Evolutionary conservation across 2,797 vertebrate genomes (phyloP).

Genomic region (Xyrichtys novacula): DNA sequence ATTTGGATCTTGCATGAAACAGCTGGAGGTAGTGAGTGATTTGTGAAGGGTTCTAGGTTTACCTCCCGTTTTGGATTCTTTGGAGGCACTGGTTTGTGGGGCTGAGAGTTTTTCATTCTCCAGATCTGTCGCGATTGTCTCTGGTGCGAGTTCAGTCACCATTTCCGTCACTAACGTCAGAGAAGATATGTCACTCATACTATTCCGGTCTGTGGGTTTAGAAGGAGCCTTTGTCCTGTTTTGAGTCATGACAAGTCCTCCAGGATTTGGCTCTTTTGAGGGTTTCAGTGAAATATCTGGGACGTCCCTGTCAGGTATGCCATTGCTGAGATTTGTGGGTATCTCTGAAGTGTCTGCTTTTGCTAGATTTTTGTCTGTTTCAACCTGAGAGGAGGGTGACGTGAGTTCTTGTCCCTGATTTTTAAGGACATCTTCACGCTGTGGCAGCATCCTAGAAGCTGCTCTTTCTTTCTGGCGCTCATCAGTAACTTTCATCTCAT

Average conservation of each 20-base stretch:
- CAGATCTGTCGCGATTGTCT: slow-evolving; percentile 38
- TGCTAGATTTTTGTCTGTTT: not conserved
- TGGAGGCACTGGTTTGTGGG: slow-evolving; percentile 14
- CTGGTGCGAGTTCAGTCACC: slow-evolving; percentile 48
- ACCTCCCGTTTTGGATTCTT: slow-evolving; percentile 11
- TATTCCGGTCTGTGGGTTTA: slow-evolving; percentile 2
- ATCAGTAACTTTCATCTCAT: slow-evolving; percentile 3
- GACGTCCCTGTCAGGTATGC: not conserved
- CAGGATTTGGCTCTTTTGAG: slow-evolving; percentile 5
- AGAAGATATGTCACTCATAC: slow-evolving; percentile 37
- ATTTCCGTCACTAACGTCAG: slow-evolving; percentile 61
- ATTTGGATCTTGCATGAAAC: slow-evolving; percentile 20
- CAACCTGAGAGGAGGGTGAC: not conserved
- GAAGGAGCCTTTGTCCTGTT: not conserved
- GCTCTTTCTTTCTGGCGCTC: not conserved
- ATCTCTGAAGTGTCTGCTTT: not conserved
- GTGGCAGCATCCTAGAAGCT: not conserved
- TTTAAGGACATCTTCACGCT: not conserved
- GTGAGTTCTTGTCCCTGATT: slow-evolving; percentile 4
- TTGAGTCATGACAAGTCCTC: not conserved
- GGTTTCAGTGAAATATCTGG: not conserved
- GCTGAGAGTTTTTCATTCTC: slow-evolving; percentile 16
- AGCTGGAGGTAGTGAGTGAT: slow-evolving; percentile 29
- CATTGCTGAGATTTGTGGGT: not conserved
- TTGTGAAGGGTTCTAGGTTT: slow-evolving; percentile 23